These are phyloP conservation scores for Cryptotis parvus DNA, from an alignment of 2,113 vertebrate genomes.

Conservation along the genomic window DNA sequence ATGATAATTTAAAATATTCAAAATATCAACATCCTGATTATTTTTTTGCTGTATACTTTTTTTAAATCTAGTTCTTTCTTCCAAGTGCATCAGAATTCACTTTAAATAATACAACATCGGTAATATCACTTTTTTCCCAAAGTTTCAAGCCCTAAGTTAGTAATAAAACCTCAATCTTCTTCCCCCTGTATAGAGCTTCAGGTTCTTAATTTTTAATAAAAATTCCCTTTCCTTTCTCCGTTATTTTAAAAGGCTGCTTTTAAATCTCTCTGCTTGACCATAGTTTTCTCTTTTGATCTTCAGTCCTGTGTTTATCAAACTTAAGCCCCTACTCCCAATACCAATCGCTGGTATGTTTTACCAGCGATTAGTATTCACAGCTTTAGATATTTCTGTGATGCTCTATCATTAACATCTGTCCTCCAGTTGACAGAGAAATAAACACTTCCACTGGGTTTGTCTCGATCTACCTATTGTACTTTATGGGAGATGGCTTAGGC, in stretches of 20 bases:
- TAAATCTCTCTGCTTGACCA: neutral
- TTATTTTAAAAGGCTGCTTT: neutral
- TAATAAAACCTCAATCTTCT: neutral
- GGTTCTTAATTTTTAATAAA: too few species aligned
- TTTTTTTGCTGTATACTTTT: neutral
- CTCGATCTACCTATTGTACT: neutral
- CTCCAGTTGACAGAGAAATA: neutral
- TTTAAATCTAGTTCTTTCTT: neutral
- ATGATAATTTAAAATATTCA: neutral
- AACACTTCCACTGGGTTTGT: neutral
- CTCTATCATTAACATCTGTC: conserved; percentile 11
- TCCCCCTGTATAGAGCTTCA: too few species aligned
- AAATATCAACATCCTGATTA: neutral
- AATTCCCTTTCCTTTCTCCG: too few species aligned
- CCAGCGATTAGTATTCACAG: neutral
- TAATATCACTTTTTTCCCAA: neutral
- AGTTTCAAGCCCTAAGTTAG: neutral
- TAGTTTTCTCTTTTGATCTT: neutral
- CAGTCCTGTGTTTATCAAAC: neutral
- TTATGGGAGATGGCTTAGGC: neutral
- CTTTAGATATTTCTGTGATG: neutral
- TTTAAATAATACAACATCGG: neutral
- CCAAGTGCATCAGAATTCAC: neutral
- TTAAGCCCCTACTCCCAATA: neutral
- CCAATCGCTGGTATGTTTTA: neutral